Percentiles rank a stretch among this genome's conserved stretches.
phyloP scores from a whole-genome alignment of 2,888 invertebrate genomes.

The Leptopterna dolabrata region DNA sequence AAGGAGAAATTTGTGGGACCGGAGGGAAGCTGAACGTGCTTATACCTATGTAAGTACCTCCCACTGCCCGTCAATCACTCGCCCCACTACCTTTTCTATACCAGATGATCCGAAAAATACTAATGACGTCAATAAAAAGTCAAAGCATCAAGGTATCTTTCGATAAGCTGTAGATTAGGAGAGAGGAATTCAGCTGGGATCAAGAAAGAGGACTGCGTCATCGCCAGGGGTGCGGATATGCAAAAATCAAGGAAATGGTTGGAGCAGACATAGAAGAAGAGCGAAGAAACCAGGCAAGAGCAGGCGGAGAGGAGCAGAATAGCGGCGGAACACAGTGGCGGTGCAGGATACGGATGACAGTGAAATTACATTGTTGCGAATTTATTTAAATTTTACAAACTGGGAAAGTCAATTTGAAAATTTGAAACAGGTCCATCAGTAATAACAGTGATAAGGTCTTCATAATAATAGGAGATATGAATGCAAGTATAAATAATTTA shows the following conservation, averaged over 20 bases:
- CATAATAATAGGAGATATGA: background rate
- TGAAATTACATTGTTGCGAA: background rate
- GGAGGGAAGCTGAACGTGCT: no score
- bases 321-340: no score
- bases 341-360: background rate
- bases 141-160: background rate
- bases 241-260: no score
- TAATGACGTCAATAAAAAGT: background rate
- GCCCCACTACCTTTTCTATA: no score
- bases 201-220: no score
- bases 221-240: no score
- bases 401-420: background rate
- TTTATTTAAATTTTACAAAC: constrained; percentile 24
- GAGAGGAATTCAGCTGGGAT: no score
- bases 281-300: background rate
- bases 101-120: background rate
- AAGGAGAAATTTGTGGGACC: no score
- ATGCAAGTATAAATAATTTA: background rate
- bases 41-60: no score
- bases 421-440: background rate
- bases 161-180: background rate
- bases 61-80: no score
- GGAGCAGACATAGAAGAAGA: background rate
- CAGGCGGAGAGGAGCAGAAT: no score
- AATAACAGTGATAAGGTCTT: background rate